phyloP scores from a whole-genome alignment of 2,797 vertebrate species.

The Cephalopachus bancanus region DNA sequence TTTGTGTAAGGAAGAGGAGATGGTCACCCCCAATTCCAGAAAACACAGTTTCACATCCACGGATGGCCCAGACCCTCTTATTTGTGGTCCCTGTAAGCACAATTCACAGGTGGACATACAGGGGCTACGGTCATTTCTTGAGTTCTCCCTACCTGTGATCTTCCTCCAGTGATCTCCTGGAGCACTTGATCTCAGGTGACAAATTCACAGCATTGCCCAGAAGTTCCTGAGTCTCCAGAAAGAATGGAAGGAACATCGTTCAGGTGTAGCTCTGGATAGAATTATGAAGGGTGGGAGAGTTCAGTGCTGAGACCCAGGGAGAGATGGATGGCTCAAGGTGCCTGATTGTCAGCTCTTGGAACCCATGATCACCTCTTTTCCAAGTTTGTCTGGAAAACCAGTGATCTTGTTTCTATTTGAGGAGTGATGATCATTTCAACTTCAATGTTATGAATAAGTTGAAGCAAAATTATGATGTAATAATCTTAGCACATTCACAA shows the following conservation, averaged over 20 bases:
- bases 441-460: too few relatives aligned
- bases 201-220: background rate
- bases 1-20: background rate
- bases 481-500: too few relatives aligned
- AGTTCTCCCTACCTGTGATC: rapidly evolving
- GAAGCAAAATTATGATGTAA: too few relatives aligned
- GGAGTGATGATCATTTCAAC: too few relatives aligned
- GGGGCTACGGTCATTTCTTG: background rate
- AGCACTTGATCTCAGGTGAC: background rate
- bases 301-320: background rate
- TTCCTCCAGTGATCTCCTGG: background rate
- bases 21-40: rapidly evolving
- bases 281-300: background rate
- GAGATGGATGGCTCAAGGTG: rapidly evolving
- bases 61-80: background rate
- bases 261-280: background rate
- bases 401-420: background rate
- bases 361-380: rapidly evolving
- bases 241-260: background rate
- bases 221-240: background rate
- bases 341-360: too few relatives aligned
- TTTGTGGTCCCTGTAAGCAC: rapidly evolving
- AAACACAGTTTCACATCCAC: rapidly evolving
- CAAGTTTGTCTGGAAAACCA: background rate
- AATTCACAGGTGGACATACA: rapidly evolving